phyloP scores from a whole-genome alignment of 2,113 vertebrate species.

The Xenopus laevis region DNA sequence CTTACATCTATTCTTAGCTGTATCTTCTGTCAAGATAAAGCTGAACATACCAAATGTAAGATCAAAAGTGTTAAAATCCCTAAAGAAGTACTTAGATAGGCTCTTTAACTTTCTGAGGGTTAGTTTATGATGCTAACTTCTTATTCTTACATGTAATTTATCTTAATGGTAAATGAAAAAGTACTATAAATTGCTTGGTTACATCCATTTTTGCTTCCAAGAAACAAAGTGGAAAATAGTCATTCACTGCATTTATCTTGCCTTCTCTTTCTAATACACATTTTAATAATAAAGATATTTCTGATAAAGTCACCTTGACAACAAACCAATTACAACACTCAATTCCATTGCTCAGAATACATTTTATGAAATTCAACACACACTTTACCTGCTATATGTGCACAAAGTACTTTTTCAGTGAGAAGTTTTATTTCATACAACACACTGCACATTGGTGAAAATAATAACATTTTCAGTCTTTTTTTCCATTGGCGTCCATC shows the following conservation, averaged over 20 bases:
- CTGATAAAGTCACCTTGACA: background rate
- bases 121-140: constrained; percentile 40
- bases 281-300: background rate
- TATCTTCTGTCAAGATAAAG: background rate
- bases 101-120: constrained; percentile 32
- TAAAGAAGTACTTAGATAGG: constrained; percentile 26
- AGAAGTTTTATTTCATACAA: too few relatives aligned
- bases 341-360: too few relatives aligned
- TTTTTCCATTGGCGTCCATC: too few relatives aligned
- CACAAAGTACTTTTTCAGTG: too few relatives aligned
- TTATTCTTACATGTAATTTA: constrained; percentile 42
- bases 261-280: background rate
- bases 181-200: constrained; percentile 39
- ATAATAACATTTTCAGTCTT: too few relatives aligned
- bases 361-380: too few relatives aligned
- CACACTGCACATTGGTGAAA: too few relatives aligned
- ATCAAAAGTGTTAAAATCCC: constrained; percentile 27
- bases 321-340: background rate
- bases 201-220: constrained; percentile 8
- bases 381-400: too few relatives aligned
- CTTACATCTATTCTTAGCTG: too few relatives aligned
- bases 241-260: background rate
- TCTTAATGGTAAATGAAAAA: constrained; percentile 33
- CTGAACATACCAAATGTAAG: constrained; percentile 18
- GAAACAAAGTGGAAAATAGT: constrained; percentile 4